phyloP scores from a whole-genome alignment of 1,140 invertebrate genomes.

The Drosophila aff. region DNA sequence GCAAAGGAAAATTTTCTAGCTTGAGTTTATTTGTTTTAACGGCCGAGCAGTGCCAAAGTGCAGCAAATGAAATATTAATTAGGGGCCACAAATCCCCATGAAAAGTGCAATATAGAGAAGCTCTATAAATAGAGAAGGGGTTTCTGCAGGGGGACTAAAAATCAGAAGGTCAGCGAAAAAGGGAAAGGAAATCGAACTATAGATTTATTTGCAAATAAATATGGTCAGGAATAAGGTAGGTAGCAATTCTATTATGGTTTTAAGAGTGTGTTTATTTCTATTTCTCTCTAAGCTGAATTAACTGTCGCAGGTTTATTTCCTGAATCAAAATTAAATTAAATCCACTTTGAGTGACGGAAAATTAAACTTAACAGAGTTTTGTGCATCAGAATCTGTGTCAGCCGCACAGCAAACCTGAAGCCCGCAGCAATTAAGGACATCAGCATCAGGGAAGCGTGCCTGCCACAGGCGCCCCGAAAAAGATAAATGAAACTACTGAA shows the following conservation, averaged over 20 bases:
- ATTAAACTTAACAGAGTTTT: conserved; percentile 44
- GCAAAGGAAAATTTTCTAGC: conserved; percentile 38
- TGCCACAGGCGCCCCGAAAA: conserved; percentile 48
- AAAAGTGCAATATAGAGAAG: conserved; percentile 44
- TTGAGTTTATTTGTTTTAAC: conserved; percentile 53
- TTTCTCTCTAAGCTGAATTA: not conserved
- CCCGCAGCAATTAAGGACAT: conserved; percentile 79
- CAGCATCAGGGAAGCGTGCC: conserved; percentile 47
- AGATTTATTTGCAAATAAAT: not conserved
- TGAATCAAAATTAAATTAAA: not conserved
- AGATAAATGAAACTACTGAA: conserved; percentile 57
- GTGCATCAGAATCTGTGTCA: conserved; percentile 22
- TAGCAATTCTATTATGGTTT: not conserved
- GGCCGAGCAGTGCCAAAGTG: conserved; percentile 39
- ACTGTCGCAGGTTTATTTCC: not conserved
- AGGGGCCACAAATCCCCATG: conserved; percentile 63
- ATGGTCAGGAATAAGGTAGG: not conserved
- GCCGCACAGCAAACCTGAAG: conserved; percentile 31
- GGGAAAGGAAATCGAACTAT: conserved; percentile 3
- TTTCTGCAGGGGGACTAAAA: not conserved
- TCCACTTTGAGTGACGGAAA: conserved; percentile 1
- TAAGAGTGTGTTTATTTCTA: not conserved
- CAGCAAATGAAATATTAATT: conserved; percentile 77
- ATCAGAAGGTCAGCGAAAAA: conserved; percentile 17
- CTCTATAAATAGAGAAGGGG: conserved; percentile 37